Evolutionary conservation across 1,140 invertebrate genomes (phyloP).

Genomic region (Drosophila aff.): DNA sequence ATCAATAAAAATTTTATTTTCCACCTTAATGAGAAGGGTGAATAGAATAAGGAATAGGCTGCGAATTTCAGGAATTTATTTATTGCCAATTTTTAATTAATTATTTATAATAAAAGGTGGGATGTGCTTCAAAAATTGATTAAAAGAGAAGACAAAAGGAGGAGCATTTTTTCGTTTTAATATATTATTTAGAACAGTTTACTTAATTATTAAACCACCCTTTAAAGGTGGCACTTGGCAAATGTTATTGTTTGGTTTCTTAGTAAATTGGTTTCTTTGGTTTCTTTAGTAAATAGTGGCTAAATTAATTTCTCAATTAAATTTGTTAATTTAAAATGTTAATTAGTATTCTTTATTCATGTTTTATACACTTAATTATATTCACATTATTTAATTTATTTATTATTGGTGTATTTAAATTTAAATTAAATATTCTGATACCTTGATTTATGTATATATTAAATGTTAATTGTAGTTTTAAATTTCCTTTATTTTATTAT

Average conservation of each 20-base stretch:
- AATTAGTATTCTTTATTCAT: not conserved
- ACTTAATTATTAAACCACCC: too few species aligned
- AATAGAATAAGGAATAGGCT: constrained; percentile 5
- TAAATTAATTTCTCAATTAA: not conserved
- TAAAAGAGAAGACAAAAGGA: not conserved
- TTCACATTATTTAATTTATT: not conserved
- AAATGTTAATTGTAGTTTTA: too few species aligned
- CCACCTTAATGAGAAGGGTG: constrained; percentile 14
- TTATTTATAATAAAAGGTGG: constrained; percentile 1
- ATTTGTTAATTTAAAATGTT: not conserved
- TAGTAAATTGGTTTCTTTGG: too few species aligned
- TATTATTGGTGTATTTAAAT: too few species aligned
- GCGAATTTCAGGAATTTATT: not conserved
- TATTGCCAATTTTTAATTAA: not conserved
- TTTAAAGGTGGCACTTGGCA: too few species aligned
- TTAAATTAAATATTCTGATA: too few species aligned
- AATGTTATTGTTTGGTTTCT: too few species aligned
- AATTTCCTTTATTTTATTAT: not conserved
- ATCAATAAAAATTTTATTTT: constrained; percentile 40
- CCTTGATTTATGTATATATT: too few species aligned
- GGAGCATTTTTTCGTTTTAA: not conserved
- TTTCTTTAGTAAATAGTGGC: too few species aligned
- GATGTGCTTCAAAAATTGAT: not conserved
- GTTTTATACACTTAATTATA: not conserved
- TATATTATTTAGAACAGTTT: not conserved